Evolutionary conservation across 2,888 invertebrate genomes (phyloP), one percentile per base, ranked within the genome.

Genomic region (Pammene fasciana): DNA sequence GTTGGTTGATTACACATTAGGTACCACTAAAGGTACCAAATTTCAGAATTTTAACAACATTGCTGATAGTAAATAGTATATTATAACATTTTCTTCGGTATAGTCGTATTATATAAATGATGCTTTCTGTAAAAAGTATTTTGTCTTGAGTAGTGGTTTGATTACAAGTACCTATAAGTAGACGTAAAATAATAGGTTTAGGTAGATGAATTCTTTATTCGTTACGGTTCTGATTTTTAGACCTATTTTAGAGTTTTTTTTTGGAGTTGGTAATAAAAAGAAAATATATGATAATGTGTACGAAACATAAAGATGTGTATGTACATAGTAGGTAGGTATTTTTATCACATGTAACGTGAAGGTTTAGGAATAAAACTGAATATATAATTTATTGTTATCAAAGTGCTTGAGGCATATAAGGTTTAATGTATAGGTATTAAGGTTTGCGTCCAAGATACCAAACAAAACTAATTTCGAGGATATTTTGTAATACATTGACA

Each of bases 381-480:
- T 7, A 57, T 43, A 13, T 48, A 16, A 38, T 61, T 14, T 34
- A 60, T 34, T 46, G 11, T 0, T 3, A 4, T 48, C 7, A 16
- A 26, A 59, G 46, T 60, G 46, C 46, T 10, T 46, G 9, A 9
- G 10, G 26, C 14, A 59, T 59, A n/a, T 56, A 56, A 59, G 16
- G 60, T 34, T 10, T 46, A 14, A 45, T 14, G 13, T 41, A 34
- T 13, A 26, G 18, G 13, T 13, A 41, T 18, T 13, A 48, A 0
- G 11, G 34, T 38, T 34, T 36, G 16, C 46, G 34, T 61, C 36
- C 36, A 36, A 60, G 36, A 48, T 26, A 67, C 50, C 41, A 52
- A 62, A 62, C 36, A 38, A 16, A 48, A 61, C 41, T n/a, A 62
- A 52, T 64, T 52, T 41, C n/a, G 62, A 10, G 52, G n/a, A 46